A percentile compares a stretch with the other conserved stretches of the same genome.
Conservation (phyloP, 2,113 vertebrate genomes). For the Podocnemis expansa region DNA sequence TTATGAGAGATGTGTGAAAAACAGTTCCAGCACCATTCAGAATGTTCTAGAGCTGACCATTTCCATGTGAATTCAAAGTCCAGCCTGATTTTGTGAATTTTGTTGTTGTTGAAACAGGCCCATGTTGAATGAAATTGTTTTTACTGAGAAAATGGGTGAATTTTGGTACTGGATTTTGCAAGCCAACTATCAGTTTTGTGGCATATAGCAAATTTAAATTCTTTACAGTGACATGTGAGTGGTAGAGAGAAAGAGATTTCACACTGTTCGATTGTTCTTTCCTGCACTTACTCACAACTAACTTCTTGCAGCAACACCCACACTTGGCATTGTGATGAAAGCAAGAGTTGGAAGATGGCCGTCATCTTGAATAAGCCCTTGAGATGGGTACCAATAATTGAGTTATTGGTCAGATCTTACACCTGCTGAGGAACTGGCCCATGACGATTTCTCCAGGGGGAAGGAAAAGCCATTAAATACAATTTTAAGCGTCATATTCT, state of each 20-base stretch:
- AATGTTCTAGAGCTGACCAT: not conserved
- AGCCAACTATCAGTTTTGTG: not conserved
- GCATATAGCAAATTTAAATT: not conserved
- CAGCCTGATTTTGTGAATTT: not conserved
- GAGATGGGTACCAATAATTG: not conserved
- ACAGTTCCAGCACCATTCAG: too few species aligned
- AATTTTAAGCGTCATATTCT: constrained; percentile 33
- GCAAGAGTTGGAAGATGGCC: not conserved
- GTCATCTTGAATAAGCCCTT: not conserved
- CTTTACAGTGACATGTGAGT: not conserved
- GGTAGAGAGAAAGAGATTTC: not conserved
- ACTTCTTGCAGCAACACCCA: not conserved
- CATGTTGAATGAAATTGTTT: not conserved
- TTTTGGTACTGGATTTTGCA: not conserved
- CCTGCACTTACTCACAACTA: not conserved
- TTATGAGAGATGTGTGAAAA: too few species aligned
- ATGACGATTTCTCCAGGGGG: not conserved
- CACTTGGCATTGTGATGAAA: not conserved
- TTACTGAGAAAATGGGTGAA: not conserved
- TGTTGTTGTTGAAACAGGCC: not conserved
- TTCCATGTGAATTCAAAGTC: not conserved
- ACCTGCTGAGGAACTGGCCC: not conserved
- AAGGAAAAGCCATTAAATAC: not conserved
- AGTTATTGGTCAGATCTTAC: not conserved
- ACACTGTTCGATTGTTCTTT: not conserved